Evolutionary conservation across 2,888 invertebrate genomes (phyloP), one percentile per base, ranked within the genome.

Genomic region (Hydrotaea diabolus): DNA sequence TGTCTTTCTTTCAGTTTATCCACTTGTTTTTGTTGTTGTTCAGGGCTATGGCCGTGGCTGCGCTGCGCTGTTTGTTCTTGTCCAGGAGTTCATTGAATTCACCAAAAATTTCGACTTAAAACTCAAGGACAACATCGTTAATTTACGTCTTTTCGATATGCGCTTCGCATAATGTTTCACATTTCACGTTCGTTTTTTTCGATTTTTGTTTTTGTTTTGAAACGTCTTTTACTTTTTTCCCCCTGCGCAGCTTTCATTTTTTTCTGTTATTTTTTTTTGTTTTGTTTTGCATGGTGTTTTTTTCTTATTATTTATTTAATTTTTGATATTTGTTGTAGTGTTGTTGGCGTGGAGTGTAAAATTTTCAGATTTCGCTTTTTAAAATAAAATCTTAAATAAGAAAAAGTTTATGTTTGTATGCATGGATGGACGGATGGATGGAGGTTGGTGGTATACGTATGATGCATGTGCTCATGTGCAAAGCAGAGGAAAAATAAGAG

Each of bases 71-170:
- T 39, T 62, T 62, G 57, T 57, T 57, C 21, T 57, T 21, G 62
- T 64, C 26, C 17, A 88, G 80, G 87, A 89, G 89, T 90, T 90
- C 89, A 89, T 88, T 88, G 89, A 88, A 89, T 89, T 89, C 88
- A 57, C 88, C 88, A 88, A 90, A 89, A 90, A 89, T 80, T 89
- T 89, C 87, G 87, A 87, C 89, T 89, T 88, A 89, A 89, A 86
- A 88, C 87, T 90, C 89, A 89, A 89, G 89, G 90, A 89, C 89
- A 89, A 88, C 59, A 78, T 80, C 80, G 77, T 77, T 80, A 73
- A 83, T 80, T 80, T 62, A 80, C 69, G 73, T 83, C 76, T 80
- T 81, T 72, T 75, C 75, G 72, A 79, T 81, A 75, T 77, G 77
- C 80, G 74, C 43, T 74, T 80, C 77, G 49, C 76, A 83, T 83